A percentile compares a stretch with the other conserved stretches of the same genome.
Conservation (phyloP, 2,113 vertebrate species). For the Pterophyllum scalare region DNA sequence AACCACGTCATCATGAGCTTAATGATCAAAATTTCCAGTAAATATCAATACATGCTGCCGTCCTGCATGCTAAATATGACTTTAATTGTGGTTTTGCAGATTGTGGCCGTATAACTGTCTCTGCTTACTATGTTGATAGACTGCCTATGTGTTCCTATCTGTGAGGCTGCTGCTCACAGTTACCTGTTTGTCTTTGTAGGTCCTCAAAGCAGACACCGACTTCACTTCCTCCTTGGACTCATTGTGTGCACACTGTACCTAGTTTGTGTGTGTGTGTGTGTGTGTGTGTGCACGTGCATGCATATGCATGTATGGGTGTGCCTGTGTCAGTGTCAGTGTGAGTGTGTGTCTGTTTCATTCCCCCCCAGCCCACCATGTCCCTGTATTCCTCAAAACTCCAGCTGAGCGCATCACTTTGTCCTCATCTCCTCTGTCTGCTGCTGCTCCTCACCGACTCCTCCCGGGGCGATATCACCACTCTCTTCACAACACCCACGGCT, state of each 20-base stretch:
- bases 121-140: neutral
- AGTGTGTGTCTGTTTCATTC: constrained; percentile 21
- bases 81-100: neutral
- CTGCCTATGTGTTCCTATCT: neutral
- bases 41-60: neutral
- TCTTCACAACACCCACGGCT: neutral
- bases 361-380: constrained; percentile 55
- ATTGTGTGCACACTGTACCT: neutral
- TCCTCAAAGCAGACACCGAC: neutral
- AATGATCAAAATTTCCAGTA: neutral
- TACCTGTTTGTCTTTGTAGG: constrained; percentile 1
- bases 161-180: neutral
- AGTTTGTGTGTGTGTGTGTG: neutral
- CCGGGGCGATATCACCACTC: neutral
- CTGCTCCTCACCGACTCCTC: constrained; percentile 22
- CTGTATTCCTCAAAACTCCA: constrained; percentile 15
- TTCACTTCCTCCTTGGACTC: neutral
- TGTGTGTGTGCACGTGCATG: constrained; percentile 1
- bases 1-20: neutral
- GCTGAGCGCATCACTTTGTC: constrained; percentile 4
- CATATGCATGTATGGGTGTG: neutral
- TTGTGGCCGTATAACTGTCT: neutral
- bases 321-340: constrained; percentile 8
- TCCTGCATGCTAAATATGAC: neutral
- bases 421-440: constrained; percentile 52